Evolutionary conservation across 2,797 vertebrate genomes (phyloP).

Genomic region (Silurus aristotelis): DNA sequence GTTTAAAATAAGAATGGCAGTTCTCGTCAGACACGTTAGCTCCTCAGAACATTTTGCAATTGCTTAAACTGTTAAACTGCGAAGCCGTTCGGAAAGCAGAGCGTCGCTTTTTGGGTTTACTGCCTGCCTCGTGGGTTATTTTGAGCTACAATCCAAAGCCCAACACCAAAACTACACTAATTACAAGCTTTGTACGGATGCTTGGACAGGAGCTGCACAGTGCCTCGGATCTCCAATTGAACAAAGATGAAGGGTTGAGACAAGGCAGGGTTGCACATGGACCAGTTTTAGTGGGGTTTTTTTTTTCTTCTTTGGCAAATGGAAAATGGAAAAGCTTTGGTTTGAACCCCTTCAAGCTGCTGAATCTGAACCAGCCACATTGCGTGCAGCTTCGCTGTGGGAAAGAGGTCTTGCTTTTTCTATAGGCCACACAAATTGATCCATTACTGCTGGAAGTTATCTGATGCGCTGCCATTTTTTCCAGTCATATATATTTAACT

Average conservation of each 20-base stretch:
- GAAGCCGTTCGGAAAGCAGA: slow-evolving; percentile 54
- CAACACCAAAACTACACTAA: slow-evolving; percentile 65
- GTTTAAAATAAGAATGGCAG: slow-evolving; percentile 30
- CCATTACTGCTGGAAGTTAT: slow-evolving; percentile 53
- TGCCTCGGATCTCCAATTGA: slow-evolving; percentile 63
- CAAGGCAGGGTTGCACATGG: slow-evolving; percentile 63
- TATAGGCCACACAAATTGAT: slow-evolving; percentile 62
- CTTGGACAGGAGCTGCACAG: slow-evolving; percentile 58
- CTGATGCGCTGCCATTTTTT: slow-evolving; percentile 38
- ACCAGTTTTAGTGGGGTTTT: slow-evolving; percentile 63
- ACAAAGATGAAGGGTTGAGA: slow-evolving; percentile 60
- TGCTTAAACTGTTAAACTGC: slow-evolving; percentile 48
- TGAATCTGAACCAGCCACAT: slow-evolving; percentile 35
- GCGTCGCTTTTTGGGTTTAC: slow-evolving; percentile 61
- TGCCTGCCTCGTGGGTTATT: slow-evolving; percentile 63
- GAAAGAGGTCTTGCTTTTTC: slow-evolving; percentile 50
- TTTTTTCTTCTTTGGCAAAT: slow-evolving; percentile 45
- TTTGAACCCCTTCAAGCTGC: slow-evolving; percentile 11
- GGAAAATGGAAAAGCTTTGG: slow-evolving; percentile 49
- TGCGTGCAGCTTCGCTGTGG: slow-evolving; percentile 45
- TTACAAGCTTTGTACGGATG: slow-evolving; percentile 64
- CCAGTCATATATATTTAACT: slow-evolving; percentile 38
- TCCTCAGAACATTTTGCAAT: slow-evolving; percentile 55
- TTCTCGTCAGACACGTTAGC: neutral
- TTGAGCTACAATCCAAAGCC: slow-evolving; percentile 57